Conservation (phyloP, 2,113 vertebrate genomes). For the Puntigrus tetrazona region DNA sequence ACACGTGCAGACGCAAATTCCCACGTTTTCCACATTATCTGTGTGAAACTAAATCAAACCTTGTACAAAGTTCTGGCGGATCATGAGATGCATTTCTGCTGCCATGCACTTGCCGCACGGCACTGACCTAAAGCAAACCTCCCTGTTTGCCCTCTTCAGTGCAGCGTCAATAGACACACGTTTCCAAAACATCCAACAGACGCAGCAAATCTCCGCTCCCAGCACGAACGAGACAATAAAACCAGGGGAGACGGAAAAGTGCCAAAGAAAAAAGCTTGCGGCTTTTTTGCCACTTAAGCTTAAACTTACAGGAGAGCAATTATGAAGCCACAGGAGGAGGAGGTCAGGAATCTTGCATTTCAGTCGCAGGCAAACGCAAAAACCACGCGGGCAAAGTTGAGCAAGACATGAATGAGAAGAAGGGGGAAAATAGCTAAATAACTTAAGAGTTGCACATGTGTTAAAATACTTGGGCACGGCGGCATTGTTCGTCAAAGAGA, state of each 20-base stretch:
- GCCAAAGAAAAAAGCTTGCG: constrained; percentile 57
- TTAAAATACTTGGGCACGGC: constrained; percentile 48
- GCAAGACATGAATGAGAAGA: constrained; percentile 30
- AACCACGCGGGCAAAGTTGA: not conserved
- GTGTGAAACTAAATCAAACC: not conserved
- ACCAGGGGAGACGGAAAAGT: constrained; percentile 56
- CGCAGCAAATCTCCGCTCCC: not conserved
- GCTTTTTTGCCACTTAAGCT: constrained; percentile 44
- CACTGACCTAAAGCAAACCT: constrained; percentile 46
- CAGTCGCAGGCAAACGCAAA: constrained; percentile 33
- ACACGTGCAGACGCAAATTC: not conserved
- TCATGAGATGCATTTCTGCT: not conserved
- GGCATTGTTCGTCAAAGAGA: constrained; percentile 27
- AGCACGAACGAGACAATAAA: constrained; percentile 66
- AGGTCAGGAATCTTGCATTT: constrained; percentile 42
- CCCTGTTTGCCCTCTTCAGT: constrained; percentile 41
- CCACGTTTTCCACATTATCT: not conserved
- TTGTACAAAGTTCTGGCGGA: not conserved
- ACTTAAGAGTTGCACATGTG: constrained; percentile 43
- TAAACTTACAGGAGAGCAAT: constrained; percentile 58
- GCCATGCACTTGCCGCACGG: not conserved
- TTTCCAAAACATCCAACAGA: constrained; percentile 30
- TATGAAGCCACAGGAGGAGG: constrained; percentile 59
- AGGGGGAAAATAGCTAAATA: constrained; percentile 10
- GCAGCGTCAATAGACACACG: constrained; percentile 16